These are phyloP conservation scores for Anticlea derivata DNA, from an alignment of 2,888 invertebrate genomes.

Conservation along the genomic window DNA sequence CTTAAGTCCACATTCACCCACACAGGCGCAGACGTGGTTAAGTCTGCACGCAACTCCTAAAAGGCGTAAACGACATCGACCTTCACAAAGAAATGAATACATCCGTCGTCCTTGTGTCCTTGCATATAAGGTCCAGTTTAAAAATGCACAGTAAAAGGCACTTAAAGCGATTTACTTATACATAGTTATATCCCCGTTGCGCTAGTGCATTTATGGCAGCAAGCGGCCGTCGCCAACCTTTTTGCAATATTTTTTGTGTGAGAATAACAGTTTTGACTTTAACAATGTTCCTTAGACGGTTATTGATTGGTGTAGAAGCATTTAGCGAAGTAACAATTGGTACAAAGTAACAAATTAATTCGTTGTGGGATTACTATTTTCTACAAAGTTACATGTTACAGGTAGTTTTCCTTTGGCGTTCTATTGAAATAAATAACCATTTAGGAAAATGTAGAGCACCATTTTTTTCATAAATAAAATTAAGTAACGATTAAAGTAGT, in stretches of 20 bases:
- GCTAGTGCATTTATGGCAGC: conserved; percentile 82
- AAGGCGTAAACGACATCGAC: conserved; percentile 62
- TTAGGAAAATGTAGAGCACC: no score
- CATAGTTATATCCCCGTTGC: conserved; percentile 72
- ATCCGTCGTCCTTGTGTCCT: conserved; percentile 56
- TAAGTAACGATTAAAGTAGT: no score
- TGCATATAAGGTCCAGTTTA: conserved; percentile 42
- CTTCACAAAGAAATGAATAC: conserved; percentile 77
- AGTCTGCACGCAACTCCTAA: conserved; percentile 43
- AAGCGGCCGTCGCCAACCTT: conserved; percentile 72
- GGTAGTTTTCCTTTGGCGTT: no score
- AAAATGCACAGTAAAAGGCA: conserved; percentile 33
- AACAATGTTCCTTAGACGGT: conserved; percentile 40
- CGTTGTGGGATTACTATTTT: neutral
- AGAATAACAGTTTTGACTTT: conserved; percentile 55
- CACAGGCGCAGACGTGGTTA: conserved; percentile 64
- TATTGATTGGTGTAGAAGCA: conserved; percentile 25
- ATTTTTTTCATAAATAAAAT: no score
- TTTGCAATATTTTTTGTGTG: conserved; percentile 65
- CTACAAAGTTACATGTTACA: no score
- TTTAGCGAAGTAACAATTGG: neutral
- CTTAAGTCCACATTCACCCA: conserved; percentile 57
- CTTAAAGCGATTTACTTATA: conserved; percentile 45
- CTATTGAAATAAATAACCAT: neutral
- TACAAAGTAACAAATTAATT: neutral